A percentile compares a stretch with the other conserved stretches of the same genome.
These are phyloP conservation scores for Priocnemis perturbator DNA, from an alignment of 2,888 invertebrate genomes.

Conservation along the genomic window DNA sequence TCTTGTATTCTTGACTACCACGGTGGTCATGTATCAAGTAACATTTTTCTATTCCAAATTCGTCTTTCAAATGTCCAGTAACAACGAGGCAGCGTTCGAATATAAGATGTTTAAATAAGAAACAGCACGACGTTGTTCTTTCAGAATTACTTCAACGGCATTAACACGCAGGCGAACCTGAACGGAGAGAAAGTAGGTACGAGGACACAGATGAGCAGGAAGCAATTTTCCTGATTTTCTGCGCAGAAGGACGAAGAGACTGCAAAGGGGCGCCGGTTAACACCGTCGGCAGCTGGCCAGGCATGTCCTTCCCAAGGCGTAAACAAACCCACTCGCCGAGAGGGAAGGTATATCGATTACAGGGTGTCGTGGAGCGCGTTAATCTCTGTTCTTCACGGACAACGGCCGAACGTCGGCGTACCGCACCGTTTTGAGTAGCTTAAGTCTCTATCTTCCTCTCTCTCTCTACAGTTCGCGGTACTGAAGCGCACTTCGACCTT, in stretches of 20 bases:
- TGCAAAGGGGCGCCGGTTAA: conserved; percentile 33
- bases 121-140: too few species aligned
- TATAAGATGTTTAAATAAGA: too few species aligned
- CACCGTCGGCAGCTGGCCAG: conserved; percentile 35
- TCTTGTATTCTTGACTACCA: not conserved
- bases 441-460: conserved; percentile 24
- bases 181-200: conserved; percentile 6
- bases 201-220: conserved; percentile 40
- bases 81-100: too few species aligned
- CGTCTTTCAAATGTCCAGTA: too few species aligned
- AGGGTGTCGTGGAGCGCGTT: conserved; percentile 51
- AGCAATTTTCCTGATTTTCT: conserved; percentile 32
- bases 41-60: too few species aligned
- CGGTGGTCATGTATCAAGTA: too few species aligned
- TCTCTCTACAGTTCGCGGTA: not conserved
- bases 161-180: too few species aligned
- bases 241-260: conserved; percentile 36
- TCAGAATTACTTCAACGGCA: too few species aligned
- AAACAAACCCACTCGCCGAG: conserved; percentile 41
- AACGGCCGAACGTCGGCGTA: conserved; percentile 21
- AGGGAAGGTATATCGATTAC: conserved; percentile 56
- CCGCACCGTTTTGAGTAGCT: conserved; percentile 46
- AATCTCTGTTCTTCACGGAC: conserved; percentile 49
- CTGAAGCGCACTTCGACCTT: conserved; percentile 14
- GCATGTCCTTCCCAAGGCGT: conserved; percentile 24